Evolutionary conservation across 2,888 invertebrate species (phyloP).

Genomic region (Rhagophthalmus giganteus): DNA sequence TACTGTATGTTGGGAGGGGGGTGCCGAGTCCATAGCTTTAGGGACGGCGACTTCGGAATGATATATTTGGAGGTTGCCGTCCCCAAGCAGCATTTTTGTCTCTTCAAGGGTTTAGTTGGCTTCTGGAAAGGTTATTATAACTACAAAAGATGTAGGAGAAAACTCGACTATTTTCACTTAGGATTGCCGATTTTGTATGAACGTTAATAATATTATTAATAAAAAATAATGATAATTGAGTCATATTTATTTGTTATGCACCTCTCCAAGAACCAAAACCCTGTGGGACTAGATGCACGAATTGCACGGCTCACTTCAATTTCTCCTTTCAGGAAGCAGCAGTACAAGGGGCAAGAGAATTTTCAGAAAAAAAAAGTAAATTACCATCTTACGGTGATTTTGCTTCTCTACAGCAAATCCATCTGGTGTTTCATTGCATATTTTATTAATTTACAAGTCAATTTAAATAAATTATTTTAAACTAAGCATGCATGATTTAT

Average conservation of each 20-base stretch:
- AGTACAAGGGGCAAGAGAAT: slow-evolving; percentile 30
- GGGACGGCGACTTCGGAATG: slow-evolving; percentile 25
- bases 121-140: slow-evolving; percentile 82
- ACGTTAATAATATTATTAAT: slow-evolving; percentile 40
- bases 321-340: slow-evolving; percentile 50
- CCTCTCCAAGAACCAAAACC: slow-evolving; percentile 53
- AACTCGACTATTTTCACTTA: slow-evolving; percentile 47
- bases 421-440: slow-evolving; percentile 29
- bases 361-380: slow-evolving; percentile 52
- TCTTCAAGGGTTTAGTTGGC: slow-evolving; percentile 75
- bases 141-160: slow-evolving; percentile 75
- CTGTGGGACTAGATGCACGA: slow-evolving; percentile 38
- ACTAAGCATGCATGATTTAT: slow-evolving; percentile 11
- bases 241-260: slow-evolving; percentile 28
- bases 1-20: slow-evolving; percentile 44
- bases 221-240: slow-evolving; percentile 44
- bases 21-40: slow-evolving; percentile 24
- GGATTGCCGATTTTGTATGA: slow-evolving; percentile 41
- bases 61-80: slow-evolving; percentile 32
- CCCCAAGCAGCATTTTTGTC: slow-evolving; percentile 63
- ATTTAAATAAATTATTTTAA: slow-evolving; percentile 29
- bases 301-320: slow-evolving; percentile 36
- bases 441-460: slow-evolving; percentile 33
- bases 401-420: slow-evolving; percentile 38
- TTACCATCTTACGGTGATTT: slow-evolving; percentile 45